Evolutionary conservation across 2,113 vertebrate species (phyloP), one percentile per base, ranked within the genome.

Genomic region (Genyomyrus donnyi): DNA sequence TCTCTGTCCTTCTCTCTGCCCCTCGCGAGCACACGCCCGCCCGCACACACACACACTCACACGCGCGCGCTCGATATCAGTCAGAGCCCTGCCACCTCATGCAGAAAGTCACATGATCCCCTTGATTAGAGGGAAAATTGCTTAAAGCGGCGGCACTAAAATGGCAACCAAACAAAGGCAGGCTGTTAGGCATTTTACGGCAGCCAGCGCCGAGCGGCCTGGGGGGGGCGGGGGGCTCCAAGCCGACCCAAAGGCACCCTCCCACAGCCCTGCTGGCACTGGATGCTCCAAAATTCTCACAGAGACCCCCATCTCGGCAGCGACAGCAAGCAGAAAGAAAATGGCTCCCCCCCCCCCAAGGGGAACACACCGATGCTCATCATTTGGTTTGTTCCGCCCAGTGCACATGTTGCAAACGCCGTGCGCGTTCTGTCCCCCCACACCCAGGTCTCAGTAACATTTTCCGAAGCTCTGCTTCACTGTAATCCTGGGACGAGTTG

Each of bases 61-160:
- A 90, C 89, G 92, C 90, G 90, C 91, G 93, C 90, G 91, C 91
- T 93, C 77, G 93, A 70, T 95, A 92, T 94, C 93, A 90, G 91
- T 92, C 92, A 94, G 94, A 94, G 93, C 92, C 92, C 92, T 94
- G 95, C 93, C 93, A 94, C 93, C 94, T 95, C 95, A 94, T 95
- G 95, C 95, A 93, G 94, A 93, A 94, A 95, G 95, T 96, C 96
- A 96, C 96, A 94, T 95, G 95, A 93, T 94, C 92, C 93, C 93
- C 93, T 94, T 96, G 95, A 96, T 96, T 95, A 95, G 94, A 96
- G 94, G 85, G 94, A 95, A 95, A 96, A 95, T 95, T 94, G 96
- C 95, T 95, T 94, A 95, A 96, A 95, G 95, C 95, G 93, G 93
- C 94, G n/a, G 95, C 91, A 92, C 93, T 94, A 95, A 96, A 94